These are phyloP conservation scores for Stichodactyla helianthus DNA, from an alignment of 64 coral and sea anemone species.

Conservation along the genomic window DNA sequence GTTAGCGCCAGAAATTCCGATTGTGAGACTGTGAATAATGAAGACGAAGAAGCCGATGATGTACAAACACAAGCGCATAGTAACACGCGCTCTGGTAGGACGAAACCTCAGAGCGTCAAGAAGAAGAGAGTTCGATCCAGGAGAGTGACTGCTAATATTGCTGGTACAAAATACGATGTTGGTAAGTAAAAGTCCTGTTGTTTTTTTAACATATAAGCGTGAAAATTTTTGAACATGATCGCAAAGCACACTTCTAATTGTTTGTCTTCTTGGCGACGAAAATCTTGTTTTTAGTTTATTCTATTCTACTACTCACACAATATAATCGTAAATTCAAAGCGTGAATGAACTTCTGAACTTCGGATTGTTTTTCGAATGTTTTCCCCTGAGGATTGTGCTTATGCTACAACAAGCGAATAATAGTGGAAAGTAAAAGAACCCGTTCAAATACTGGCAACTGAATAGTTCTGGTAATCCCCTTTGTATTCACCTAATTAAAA, in stretches of 20 bases:
- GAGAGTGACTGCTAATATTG: slow-evolving; percentile 43
- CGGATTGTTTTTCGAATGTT: background rate
- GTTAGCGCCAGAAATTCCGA: background rate
- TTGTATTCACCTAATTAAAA: background rate
- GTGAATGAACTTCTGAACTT: background rate
- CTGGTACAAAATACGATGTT: slow-evolving; percentile 58
- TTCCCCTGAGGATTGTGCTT: background rate
- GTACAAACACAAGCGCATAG: background rate
- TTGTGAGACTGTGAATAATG: background rate
- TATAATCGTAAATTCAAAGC: background rate
- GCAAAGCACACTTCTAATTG: background rate
- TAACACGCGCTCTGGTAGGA: background rate
- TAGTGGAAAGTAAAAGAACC: background rate
- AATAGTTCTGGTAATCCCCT: slow-evolving; percentile 8
- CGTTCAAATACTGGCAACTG: background rate
- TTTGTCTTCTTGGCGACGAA: background rate
- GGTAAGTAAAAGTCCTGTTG: slow-evolving; percentile 15
- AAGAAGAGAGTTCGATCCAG: slow-evolving; percentile 23
- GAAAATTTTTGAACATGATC: background rate
- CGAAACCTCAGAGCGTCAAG: background rate
- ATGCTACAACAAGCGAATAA: background rate
- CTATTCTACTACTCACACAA: background rate
- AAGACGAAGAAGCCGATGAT: background rate
- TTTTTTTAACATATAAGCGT: background rate
- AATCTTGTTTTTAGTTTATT: background rate